Percentiles rank a stretch among this genome's conserved stretches.
These are phyloP conservation scores for Chaenogobius annularis DNA, from an alignment of 2,113 vertebrate genomes.

Conservation along the genomic window DNA sequence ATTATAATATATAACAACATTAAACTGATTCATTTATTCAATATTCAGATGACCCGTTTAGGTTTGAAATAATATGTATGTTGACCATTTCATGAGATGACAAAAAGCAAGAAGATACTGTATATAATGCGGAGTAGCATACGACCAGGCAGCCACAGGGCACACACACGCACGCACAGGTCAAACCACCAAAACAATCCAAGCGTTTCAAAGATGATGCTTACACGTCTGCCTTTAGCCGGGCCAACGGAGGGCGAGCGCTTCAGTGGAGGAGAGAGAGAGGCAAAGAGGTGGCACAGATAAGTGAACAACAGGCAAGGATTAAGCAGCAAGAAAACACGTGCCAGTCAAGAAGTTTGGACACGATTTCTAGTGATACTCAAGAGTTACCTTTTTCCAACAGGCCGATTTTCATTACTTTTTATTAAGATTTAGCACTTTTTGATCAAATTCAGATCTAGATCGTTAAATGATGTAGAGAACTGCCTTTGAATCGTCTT, in stretches of 20 bases:
- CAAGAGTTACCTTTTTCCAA: neutral
- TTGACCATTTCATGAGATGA: too few species aligned
- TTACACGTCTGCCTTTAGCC: constrained; percentile 1
- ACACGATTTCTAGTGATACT: neutral
- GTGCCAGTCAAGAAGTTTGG: neutral
- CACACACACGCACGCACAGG: constrained; percentile 11
- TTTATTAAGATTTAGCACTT: too few species aligned
- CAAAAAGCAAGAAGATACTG: neutral
- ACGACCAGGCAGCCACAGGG: constrained; percentile 48
- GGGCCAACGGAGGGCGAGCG: constrained; percentile 1
- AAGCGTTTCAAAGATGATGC: constrained; percentile 1
- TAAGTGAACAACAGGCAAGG: constrained; percentile 1
- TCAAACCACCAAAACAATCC: neutral
- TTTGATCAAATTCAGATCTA: too few species aligned
- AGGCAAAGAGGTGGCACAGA: neutral
- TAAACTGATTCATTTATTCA: too few species aligned
- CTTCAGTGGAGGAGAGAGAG: constrained; percentile 1
- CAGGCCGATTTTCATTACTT: neutral
- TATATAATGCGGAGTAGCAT: neutral
- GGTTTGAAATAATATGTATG: too few species aligned
- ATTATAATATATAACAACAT: too few species aligned
- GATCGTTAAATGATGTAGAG: too few species aligned
- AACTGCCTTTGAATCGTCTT: too few species aligned
- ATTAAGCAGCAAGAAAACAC: neutral
- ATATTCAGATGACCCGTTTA: neutral